Conservation (phyloP, 1,140 invertebrate genomes). For the Batillaria attramentaria region DNA sequence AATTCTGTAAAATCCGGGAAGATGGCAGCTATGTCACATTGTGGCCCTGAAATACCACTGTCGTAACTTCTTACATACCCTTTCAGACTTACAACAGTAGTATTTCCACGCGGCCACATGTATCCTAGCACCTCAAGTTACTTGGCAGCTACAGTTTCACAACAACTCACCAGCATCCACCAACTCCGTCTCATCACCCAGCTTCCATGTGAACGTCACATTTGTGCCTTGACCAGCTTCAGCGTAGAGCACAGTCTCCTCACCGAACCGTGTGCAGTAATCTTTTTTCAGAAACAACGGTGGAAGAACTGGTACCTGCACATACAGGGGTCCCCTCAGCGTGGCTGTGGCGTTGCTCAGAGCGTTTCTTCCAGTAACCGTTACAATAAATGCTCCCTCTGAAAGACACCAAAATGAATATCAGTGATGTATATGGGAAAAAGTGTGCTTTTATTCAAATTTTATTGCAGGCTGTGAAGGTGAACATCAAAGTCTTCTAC, state of each 20-base stretch:
- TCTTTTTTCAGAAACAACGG: conserved; percentile 12
- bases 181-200: conserved; percentile 53
- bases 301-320: conserved; percentile 48
- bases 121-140: no score
- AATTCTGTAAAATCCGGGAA: no score
- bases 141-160: no score
- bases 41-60: no score
- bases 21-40: no score
- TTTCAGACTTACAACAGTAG: no score
- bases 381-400: conserved; percentile 59
- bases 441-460: neutral
- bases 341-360: conserved; percentile 48
- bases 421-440: neutral
- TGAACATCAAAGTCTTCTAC: neutral
- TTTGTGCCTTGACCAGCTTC: conserved; percentile 45
- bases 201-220: conserved; percentile 57
- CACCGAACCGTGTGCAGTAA: conserved; percentile 42
- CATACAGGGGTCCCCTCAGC: conserved; percentile 45
- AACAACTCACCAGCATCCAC: conserved; percentile 42
- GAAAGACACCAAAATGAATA: conserved; percentile 25
- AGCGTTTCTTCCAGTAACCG: conserved; percentile 55
- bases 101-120: neutral
- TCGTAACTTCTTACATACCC: no score
- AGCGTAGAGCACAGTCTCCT: conserved; percentile 41
- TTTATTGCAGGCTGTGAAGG: neutral